Base-by-base conservation (phyloP, 1,140 invertebrate species). In the Pseudomyrmex dendroicus region DNA sequence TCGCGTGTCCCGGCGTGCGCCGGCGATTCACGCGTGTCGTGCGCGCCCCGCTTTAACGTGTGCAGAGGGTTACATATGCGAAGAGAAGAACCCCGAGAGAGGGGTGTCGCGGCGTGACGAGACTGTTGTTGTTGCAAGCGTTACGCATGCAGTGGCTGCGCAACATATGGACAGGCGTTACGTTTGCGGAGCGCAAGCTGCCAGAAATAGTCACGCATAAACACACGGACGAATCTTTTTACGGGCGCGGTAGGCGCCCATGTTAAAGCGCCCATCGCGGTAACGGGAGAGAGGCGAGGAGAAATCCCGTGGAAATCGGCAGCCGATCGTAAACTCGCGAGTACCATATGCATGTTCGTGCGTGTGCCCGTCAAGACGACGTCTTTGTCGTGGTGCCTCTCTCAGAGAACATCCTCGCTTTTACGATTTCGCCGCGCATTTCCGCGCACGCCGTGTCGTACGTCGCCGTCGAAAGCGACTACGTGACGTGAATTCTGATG, bases 91-190 rank as follows among this genome's bases (percentile, higher is more conserved):
- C 13, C 73, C 17, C 1, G 52, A 35, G 35, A 35, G 35, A 35
- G 70, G 62, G 56, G 46, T 44, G 56, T 25, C 54, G 63, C 35
- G 61, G 59, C 67, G 20, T 50, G 52, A 44, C 25, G 80, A 85
- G 84, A 88, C 88, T 84, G 88, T 89, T 90, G 92, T 92, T 92
- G 90, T 93, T 12, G 13, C 35, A 93, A 92, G 90, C 90, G 92
- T 82, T 87, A 84, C 89, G 89, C 84, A 82, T 86, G 66, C 44
- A 90, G 86, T 89, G 86, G 87, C 89, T 90, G 88, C 84, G 84
- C 86, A 89, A 89, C 91, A 91, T 92, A 92, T 91, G 92, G 89
- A 90, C 90, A 89, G 82, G 85, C 74, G 82, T 76, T 84, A 84
- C 78, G 63, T 77, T 64, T 61, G 74, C 70, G 57, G 73, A 77